Percentiles rank a stretch among this genome's conserved stretches.
Evolutionary conservation across 2,888 invertebrate genomes (phyloP).

Genomic region (Eristalis intricaria): DNA sequence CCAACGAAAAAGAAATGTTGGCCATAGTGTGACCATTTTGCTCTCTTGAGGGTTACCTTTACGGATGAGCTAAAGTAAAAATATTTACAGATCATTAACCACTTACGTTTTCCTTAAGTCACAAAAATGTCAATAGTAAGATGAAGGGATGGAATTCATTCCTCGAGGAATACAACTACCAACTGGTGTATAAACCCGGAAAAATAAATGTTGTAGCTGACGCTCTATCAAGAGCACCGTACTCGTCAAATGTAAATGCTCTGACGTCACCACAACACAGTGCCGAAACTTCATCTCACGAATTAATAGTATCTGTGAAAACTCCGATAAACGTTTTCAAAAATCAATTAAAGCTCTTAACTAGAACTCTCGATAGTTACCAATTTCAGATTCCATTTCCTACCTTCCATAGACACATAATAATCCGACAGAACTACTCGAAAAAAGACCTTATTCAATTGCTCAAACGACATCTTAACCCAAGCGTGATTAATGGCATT

Average conservation of each 20-base stretch:
- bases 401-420: neutral
- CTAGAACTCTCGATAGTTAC: neutral
- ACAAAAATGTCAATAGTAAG: neutral
- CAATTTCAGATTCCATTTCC: conserved; percentile 5
- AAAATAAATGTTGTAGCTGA: neutral
- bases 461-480: neutral
- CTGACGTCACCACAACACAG: neutral
- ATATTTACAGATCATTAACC: neutral
- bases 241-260: neutral
- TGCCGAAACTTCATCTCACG: neutral
- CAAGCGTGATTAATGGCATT: neutral
- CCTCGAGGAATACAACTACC: conserved; percentile 11
- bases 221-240: neutral
- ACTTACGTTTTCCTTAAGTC: neutral
- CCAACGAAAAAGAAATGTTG: neutral
- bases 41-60: neutral
- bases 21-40: neutral
- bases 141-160: neutral
- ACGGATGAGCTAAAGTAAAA: neutral
- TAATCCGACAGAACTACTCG: neutral
- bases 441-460: neutral
- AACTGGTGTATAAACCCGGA: conserved; percentile 16
- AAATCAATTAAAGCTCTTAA: neutral
- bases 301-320: neutral
- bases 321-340: neutral